Evolutionary conservation across 2,797 vertebrate species (phyloP).

Genomic region (Tangara arthus): DNA sequence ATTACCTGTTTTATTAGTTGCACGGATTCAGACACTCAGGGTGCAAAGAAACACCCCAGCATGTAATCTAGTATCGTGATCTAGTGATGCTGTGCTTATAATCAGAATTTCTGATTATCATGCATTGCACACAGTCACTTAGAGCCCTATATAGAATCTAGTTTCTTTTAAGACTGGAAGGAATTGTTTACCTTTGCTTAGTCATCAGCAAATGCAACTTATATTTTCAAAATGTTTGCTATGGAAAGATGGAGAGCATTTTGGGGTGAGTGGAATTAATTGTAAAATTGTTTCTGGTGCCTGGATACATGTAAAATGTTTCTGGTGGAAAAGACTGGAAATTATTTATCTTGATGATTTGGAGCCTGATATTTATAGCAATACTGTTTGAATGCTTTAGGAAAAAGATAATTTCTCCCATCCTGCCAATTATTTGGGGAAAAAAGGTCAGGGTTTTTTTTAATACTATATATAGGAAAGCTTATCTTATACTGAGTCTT

Average conservation of each 20-base stretch:
- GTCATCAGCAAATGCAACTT: background rate
- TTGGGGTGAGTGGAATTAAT: background rate
- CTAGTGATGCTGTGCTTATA: background rate
- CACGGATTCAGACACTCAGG: background rate
- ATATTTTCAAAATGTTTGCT: background rate
- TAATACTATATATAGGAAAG: background rate
- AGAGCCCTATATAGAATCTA: background rate
- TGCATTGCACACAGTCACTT: background rate
- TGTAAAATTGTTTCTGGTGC: background rate
- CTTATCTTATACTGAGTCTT: conserved; percentile 6
- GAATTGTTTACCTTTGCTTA: conserved; percentile 13
- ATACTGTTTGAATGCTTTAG: background rate
- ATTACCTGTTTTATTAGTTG: background rate
- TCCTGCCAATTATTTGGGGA: background rate
- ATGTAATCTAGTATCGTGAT: background rate
- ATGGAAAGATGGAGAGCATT: background rate
- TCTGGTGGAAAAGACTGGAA: background rate
- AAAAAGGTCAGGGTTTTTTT: background rate
- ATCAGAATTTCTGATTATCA: background rate
- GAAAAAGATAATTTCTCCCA: background rate
- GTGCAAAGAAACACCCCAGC: background rate
- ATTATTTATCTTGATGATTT: background rate
- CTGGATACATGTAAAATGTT: background rate
- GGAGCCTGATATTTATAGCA: conserved; percentile 9
- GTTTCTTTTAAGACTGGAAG: background rate